Base-by-base conservation (phyloP, 2,797 vertebrate species). In the Dipus sagitta region DNA sequence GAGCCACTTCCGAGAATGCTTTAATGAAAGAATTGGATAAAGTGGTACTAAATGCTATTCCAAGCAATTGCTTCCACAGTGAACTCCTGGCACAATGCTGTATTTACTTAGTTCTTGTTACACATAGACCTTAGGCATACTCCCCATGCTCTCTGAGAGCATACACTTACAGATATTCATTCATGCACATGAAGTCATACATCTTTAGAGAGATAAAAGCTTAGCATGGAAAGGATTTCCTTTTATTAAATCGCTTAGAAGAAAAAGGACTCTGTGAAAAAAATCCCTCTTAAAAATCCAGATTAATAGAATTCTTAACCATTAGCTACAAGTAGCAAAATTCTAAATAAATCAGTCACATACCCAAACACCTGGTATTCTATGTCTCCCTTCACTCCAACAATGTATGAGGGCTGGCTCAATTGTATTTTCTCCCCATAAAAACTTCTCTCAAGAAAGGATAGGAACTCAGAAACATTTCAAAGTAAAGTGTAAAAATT, bases 41-140 rank as follows among this genome's bases (percentile, higher is more conserved):
- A 95, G 70, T 54, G 77, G 64, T 81, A 95, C 38, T 94, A 92
- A 97, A 93, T 65, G 90, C 80, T 96, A n/a, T 94, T 94, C 70
- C 88, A 95, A 96, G 81, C 93, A 93, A 68, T 76, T 82, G 86
- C 79, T 94, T 88, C 85, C 86, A 54, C 52, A 67, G 26, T 86
- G 87, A 90, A 92, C 90, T 95, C 65, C 83, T 95, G 86, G 94
- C 88, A 84, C 86, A 47, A 38, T 1, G 30, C n/a, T 77, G 30
- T 81, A 94, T 89, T 93, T 93, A 85, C 90, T 95, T 67, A 96
- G 86, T 38, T 60, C 83, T 91, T 76, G 62, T 86, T 64, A 28
- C 85, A 78, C n/a, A 65, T 38, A 91, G 83, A 95, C 68, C 76
- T 76, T 78, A 70, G 70, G 74, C 34, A 42, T 88, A 67, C 9